Conservation (phyloP, 2,113 vertebrate genomes). For the Platysteira castanea region DNA sequence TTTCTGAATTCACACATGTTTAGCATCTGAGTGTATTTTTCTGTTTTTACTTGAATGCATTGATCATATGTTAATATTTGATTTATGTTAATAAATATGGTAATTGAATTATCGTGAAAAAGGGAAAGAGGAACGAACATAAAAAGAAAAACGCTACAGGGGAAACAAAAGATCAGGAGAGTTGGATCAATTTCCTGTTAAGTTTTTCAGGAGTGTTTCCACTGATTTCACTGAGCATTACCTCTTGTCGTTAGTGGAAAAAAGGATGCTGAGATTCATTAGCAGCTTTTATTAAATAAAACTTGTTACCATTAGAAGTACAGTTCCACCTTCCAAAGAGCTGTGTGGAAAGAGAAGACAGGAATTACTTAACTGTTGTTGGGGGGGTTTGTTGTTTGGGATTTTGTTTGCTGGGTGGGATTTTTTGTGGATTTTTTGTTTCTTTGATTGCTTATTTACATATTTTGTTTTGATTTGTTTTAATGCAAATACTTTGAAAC, state of each 20-base stretch:
- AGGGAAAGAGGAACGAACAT: not conserved
- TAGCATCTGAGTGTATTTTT: not conserved
- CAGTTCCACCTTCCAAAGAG: not conserved
- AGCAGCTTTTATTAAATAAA: not conserved
- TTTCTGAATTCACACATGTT: not conserved
- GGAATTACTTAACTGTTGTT: not conserved
- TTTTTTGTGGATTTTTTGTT: not conserved
- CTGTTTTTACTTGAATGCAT: not conserved
- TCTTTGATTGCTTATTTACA: not conserved
- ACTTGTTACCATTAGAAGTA: not conserved
- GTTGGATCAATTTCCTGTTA: not conserved
- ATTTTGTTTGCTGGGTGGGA: not conserved
- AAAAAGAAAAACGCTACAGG: not conserved
- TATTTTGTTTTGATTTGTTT: not conserved
- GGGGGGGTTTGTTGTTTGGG: fast-evolving
- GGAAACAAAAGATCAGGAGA: not conserved
- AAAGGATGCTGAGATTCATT: not conserved
- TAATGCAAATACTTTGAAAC: not conserved
- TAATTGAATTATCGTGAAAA: not conserved
- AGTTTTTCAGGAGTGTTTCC: not conserved
- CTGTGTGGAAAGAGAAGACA: not conserved
- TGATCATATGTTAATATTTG: not conserved
- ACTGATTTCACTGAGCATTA: not conserved
- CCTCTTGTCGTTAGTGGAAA: not conserved
- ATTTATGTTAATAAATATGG: not conserved